A percentile compares a stretch with the other conserved stretches of the same genome.
These are phyloP conservation scores for Belonocnema kinseyi DNA, from an alignment of 1,140 invertebrate species.

Conservation along the genomic window DNA sequence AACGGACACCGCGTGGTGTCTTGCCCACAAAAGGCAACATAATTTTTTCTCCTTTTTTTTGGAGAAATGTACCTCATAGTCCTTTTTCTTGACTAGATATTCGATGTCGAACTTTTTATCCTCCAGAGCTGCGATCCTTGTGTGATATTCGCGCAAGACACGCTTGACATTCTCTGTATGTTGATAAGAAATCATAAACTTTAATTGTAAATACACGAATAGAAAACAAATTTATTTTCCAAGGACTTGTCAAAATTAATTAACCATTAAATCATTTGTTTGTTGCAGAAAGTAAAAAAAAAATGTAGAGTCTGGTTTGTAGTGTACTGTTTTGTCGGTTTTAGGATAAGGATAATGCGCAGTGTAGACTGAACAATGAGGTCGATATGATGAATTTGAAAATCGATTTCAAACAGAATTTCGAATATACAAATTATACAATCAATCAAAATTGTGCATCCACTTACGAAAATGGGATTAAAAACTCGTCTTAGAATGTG, in stretches of 20 bases:
- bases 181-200: slow-evolving; percentile 57
- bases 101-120: slow-evolving; percentile 99
- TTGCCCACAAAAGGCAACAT: slow-evolving; percentile 46
- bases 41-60: slow-evolving; percentile 49
- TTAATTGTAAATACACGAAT: slow-evolving; percentile 26
- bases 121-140: slow-evolving; percentile 91
- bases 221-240: too few relatives aligned
- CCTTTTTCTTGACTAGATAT: slow-evolving; percentile 97
- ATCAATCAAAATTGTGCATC: too few relatives aligned
- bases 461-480: too few relatives aligned
- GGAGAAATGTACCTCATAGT: slow-evolving; percentile 86
- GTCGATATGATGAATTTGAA: background rate
- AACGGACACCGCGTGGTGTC: slow-evolving; percentile 46
- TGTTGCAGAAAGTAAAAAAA: too few relatives aligned
- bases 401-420: background rate
- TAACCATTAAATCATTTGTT: too few relatives aligned
- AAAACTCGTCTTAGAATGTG: too few relatives aligned
- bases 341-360: slow-evolving; percentile 4
- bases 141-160: slow-evolving; percentile 91
- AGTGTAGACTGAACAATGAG: background rate
- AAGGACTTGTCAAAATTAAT: too few relatives aligned
- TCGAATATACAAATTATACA: too few relatives aligned
- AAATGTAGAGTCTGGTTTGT: background rate
- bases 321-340: slow-evolving; percentile 24
- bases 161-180: slow-evolving; percentile 81